Base-by-base conservation (phyloP, 2,113 vertebrate species). In the Ramphastos sulfuratus region DNA sequence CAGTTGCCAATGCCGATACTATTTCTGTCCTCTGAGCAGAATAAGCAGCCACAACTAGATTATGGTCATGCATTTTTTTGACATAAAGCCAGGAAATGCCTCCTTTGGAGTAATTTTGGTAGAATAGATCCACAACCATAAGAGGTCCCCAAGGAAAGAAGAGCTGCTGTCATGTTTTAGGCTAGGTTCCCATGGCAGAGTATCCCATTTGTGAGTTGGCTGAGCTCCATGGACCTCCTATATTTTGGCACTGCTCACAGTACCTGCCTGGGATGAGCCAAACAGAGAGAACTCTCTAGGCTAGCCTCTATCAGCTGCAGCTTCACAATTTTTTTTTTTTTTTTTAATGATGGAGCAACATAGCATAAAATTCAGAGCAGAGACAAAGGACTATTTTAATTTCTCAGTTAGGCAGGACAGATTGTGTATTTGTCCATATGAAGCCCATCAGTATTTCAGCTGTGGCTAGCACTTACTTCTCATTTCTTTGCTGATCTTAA, bases 211-310 rank as follows among this genome's bases (percentile, higher is more conserved):
- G 44, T 48, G 85, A 64, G 48, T 17, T 87, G 84, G 79, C 78
- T 74, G 44, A 2, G 2, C 37, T 95, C 77, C 80, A 78, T 3
- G 0, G 50, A 48, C 39, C 55, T 79, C 58, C 69, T 64, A 37
- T 28, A 39, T 79, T 91, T 85, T 80, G 64, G 60, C 72, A 50
- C 72, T 75, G 91, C 37, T 81, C 48, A 30, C 60, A 77, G 23
- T 70, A 92, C 87, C 89, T 95, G 72, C 65, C 58, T 48, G 30
- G 37, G 56, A 81, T 87, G 85, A 91, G 72, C 33, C 60, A 93
- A 82, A 92, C 10, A 80, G 37, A 91, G 35, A 70, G 52, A 76
- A 23, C 10, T 76, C 50, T 79, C 66, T 59, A 60, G 37, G 60
- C 39, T 64, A 89, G 23, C 33, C 25, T 67, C 67, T 66, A 70